phyloP scores from a whole-genome alignment of 1,140 invertebrate genomes.

The Oscheius sp. region DNA sequence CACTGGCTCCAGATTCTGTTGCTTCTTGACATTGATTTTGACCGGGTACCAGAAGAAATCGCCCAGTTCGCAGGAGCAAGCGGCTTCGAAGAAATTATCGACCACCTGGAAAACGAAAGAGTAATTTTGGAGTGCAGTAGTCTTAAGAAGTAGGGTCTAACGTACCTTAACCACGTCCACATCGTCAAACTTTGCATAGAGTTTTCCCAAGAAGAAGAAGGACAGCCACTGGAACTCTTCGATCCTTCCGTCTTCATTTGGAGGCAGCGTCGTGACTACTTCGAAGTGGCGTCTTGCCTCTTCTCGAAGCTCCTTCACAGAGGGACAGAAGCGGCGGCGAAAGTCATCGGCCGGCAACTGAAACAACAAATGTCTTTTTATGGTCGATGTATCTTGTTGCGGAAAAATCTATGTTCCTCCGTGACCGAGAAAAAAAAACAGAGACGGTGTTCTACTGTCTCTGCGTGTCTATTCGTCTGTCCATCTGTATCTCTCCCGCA shows the following conservation, averaged over 20 bases:
- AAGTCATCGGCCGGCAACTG: background rate
- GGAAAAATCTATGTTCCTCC: too few species aligned
- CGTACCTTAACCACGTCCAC: constrained; percentile 6
- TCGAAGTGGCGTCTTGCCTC: constrained; percentile 7
- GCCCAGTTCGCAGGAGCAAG: constrained; percentile 18
- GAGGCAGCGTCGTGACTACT: background rate
- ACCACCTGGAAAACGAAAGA: constrained; percentile 31
- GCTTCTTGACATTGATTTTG: constrained; percentile 39
- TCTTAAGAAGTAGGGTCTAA: background rate
- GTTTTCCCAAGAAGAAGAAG: constrained; percentile 25
- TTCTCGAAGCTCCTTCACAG: background rate
- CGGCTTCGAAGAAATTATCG: constrained; percentile 32
- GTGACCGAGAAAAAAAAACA: too few species aligned
- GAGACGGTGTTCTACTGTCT: too few species aligned
- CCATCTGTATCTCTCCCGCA: too few species aligned
- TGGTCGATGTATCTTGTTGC: too few species aligned
- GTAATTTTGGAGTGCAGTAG: background rate
- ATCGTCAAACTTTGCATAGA: constrained; percentile 2
- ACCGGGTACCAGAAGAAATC: constrained; percentile 32
- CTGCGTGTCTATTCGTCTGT: too few species aligned
- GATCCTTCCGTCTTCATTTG: background rate
- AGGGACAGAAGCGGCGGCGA: background rate
- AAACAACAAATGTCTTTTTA: too few species aligned
- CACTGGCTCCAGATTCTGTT: constrained; percentile 35
- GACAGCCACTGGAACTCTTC: constrained; percentile 28